These are phyloP conservation scores for Centropus unirufus DNA, from an alignment of 2,113 vertebrate genomes.

Conservation along the genomic window DNA sequence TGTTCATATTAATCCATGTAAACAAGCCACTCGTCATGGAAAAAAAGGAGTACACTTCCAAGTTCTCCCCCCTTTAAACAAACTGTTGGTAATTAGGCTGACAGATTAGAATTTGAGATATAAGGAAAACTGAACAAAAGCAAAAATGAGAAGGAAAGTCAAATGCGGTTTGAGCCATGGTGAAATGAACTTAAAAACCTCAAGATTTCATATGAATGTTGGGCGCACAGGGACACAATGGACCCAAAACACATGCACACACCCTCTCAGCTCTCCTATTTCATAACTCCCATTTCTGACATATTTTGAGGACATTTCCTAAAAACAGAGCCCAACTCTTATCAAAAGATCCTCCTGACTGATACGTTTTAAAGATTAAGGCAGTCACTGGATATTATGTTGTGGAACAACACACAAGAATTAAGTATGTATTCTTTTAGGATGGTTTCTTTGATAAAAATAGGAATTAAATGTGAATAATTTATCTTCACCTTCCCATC, in stretches of 20 bases:
- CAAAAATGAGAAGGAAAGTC: not conserved
- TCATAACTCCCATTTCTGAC: not conserved
- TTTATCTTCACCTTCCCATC: not conserved
- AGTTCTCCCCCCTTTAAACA: conserved; percentile 32
- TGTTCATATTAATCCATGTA: not conserved
- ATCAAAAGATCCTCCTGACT: not conserved
- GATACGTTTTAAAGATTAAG: not conserved
- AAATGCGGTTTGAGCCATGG: not conserved
- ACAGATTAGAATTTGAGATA: not conserved
- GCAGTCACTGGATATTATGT: not conserved
- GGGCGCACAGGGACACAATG: too few relatives aligned
- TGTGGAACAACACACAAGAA: not conserved
- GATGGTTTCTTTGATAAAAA: not conserved
- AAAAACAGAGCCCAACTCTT: not conserved
- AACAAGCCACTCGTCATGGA: not conserved
- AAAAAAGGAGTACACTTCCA: not conserved
- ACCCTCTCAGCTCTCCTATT: not conserved
- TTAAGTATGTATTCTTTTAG: not conserved
- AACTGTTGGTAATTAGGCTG: not conserved
- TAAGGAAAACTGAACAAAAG: not conserved
- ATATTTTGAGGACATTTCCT: not conserved
- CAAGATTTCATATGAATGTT: not conserved
- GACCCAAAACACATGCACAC: not conserved
- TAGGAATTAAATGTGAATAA: not conserved
- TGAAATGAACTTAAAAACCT: not conserved